phyloP scores from a whole-genome alignment of 2,888 invertebrate species.

The Ganaspis brasiliensis region DNA sequence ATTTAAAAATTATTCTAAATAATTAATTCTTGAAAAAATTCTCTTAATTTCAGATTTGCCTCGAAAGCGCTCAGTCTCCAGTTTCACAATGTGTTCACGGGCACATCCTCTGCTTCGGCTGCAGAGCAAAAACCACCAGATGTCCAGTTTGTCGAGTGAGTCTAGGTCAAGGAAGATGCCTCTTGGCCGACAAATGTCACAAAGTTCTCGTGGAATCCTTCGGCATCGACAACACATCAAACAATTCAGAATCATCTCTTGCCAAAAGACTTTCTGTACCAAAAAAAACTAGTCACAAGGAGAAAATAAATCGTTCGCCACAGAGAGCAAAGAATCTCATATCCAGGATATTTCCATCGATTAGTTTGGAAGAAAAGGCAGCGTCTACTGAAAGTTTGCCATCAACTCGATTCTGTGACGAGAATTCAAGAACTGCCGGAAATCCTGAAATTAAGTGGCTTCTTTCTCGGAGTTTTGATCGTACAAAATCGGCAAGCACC shows the following conservation, averaged over 20 bases:
- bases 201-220: constrained; percentile 73
- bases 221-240: constrained; percentile 52
- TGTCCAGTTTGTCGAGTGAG: constrained; percentile 84
- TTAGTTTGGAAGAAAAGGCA: constrained; percentile 67
- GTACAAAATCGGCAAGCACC: constrained; percentile 77
- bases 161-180: constrained; percentile 77
- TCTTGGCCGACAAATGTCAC: constrained; percentile 76
- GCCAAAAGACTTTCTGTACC: constrained; percentile 59
- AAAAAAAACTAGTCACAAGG: constrained; percentile 47
- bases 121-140: constrained; percentile 82
- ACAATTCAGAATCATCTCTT: constrained; percentile 44
- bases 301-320: neutral
- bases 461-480: constrained; percentile 63
- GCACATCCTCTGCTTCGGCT: constrained; percentile 84
- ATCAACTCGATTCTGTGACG: constrained; percentile 39
- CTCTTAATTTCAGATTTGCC: constrained; percentile 75
- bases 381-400: constrained; percentile 76
- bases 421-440: constrained; percentile 46
- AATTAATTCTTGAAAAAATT: no score
- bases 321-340: constrained; percentile 56
- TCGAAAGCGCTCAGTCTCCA: constrained; percentile 85
- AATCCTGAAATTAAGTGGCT: constrained; percentile 57
- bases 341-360: constrained; percentile 55
- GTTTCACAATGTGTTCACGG: constrained; percentile 85
- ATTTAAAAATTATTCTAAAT: neutral